phyloP scores from a whole-genome alignment of 2,888 invertebrate genomes.

The Lucinisca nassula region DNA sequence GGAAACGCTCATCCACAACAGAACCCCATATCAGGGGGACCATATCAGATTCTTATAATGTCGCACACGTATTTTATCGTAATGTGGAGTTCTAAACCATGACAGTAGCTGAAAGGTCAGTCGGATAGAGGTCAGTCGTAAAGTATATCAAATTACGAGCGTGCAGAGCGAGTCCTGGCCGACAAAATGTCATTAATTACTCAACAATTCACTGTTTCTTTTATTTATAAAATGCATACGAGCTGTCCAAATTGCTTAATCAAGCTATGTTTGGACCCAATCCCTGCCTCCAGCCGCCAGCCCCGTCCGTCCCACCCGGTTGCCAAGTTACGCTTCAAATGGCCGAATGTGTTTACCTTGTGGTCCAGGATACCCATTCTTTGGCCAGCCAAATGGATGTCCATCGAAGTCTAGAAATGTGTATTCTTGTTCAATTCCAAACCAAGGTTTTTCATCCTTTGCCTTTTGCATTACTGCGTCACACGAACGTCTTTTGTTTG shows the following conservation, averaged over 20 bases:
- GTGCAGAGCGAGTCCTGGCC: too few relatives aligned
- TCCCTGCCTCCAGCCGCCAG: background rate
- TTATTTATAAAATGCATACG: background rate
- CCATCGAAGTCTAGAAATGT: slow-evolving; percentile 88
- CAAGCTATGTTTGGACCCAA: background rate
- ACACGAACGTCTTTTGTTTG: slow-evolving; percentile 89
- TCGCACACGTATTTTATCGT: too few relatives aligned
- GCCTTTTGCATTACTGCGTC: slow-evolving; percentile 88
- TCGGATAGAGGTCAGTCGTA: too few relatives aligned
- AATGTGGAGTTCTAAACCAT: too few relatives aligned
- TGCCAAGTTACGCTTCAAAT: background rate
- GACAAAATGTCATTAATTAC: too few relatives aligned
- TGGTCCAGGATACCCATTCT: slow-evolving; percentile 86
- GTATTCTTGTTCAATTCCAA: slow-evolving; percentile 90
- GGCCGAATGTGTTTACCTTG: slow-evolving; percentile 77
- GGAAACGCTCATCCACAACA: too few relatives aligned
- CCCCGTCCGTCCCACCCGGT: background rate
- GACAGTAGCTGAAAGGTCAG: too few relatives aligned
- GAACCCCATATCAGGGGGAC: too few relatives aligned
- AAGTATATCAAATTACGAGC: too few relatives aligned
- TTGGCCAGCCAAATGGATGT: slow-evolving; percentile 87
- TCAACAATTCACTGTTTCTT: too few relatives aligned
- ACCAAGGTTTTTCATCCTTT: slow-evolving; percentile 88
- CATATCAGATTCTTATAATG: too few relatives aligned
- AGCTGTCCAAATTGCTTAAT: background rate